A percentile compares a stretch with the other conserved stretches of the same genome.
phyloP scores from a whole-genome alignment of 2,888 invertebrate species.

The Scrobipalpa atriplicella region DNA sequence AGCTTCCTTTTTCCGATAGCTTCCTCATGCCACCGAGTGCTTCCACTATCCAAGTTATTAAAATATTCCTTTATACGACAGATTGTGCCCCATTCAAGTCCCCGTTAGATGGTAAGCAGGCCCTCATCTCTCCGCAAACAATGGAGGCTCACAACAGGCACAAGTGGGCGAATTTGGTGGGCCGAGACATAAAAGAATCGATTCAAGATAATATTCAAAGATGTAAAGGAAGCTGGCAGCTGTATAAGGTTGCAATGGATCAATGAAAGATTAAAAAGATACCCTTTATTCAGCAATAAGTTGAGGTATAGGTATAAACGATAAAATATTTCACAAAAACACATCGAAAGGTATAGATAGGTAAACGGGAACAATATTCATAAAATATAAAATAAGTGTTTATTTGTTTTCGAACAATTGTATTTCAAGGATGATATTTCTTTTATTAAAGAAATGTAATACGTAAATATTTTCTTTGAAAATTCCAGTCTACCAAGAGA shows the following conservation, averaged over 20 bases:
- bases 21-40: background rate
- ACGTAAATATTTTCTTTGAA: too few relatives aligned
- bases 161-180: constrained; percentile 35
- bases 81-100: constrained; percentile 45
- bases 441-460: too few relatives aligned
- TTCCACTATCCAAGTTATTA: constrained; percentile 28
- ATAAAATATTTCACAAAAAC: too few relatives aligned
- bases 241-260: background rate
- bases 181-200: background rate
- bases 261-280: background rate
- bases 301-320: too few relatives aligned
- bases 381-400: too few relatives aligned
- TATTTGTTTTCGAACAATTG: too few relatives aligned
- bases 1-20: constrained; percentile 6
- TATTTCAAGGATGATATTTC: too few relatives aligned
- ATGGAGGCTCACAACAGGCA: constrained; percentile 45
- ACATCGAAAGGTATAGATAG: too few relatives aligned
- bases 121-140: constrained; percentile 49
- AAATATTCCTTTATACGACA: constrained; percentile 42
- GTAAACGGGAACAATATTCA: too few relatives aligned
- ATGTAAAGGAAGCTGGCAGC: background rate
- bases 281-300: background rate
- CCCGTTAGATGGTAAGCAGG: constrained; percentile 48
- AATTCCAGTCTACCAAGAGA: background rate
- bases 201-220: background rate